phyloP scores from a whole-genome alignment of 2,797 vertebrate species.

The Micropoecilia bifurca region DNA sequence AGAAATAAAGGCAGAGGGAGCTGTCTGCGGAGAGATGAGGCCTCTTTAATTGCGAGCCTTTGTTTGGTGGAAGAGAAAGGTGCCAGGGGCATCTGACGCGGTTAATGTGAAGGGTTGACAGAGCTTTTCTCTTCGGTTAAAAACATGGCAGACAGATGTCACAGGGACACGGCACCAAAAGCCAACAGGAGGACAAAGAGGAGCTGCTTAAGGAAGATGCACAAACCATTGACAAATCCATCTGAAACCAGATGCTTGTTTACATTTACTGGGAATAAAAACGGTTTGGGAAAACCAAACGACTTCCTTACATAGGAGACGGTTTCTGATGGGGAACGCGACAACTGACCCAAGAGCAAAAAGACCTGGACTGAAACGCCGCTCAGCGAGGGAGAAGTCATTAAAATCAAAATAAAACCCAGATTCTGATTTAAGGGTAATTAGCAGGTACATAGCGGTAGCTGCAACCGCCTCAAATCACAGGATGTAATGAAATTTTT shows the following conservation, averaged over 20 bases:
- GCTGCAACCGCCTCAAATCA: too few relatives aligned
- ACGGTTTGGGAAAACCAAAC: neutral
- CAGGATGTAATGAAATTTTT: too few relatives aligned
- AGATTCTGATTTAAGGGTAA: too few relatives aligned
- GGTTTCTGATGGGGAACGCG: neutral
- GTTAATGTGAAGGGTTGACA: constrained; percentile 63
- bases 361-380: neutral
- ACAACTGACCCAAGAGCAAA: neutral
- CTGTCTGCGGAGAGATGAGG: constrained; percentile 57
- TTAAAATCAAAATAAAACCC: neutral
- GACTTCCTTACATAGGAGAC: neutral
- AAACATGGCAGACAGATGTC: constrained; percentile 64
- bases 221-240: constrained; percentile 50
- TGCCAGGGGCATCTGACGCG: constrained; percentile 65
- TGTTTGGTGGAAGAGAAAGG: constrained; percentile 72
- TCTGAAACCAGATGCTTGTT: neutral
- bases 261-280: neutral
- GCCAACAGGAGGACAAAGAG: constrained; percentile 44
- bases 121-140: constrained; percentile 63
- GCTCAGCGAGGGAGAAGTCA: neutral
- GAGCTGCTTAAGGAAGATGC: constrained; percentile 54
- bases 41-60: constrained; percentile 74
- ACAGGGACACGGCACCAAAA: constrained; percentile 3
- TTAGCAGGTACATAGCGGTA: too few relatives aligned
- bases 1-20: constrained; percentile 42